phyloP scores from a whole-genome alignment of 2,888 invertebrate genomes.

The Xanthorhoe designata region DNA sequence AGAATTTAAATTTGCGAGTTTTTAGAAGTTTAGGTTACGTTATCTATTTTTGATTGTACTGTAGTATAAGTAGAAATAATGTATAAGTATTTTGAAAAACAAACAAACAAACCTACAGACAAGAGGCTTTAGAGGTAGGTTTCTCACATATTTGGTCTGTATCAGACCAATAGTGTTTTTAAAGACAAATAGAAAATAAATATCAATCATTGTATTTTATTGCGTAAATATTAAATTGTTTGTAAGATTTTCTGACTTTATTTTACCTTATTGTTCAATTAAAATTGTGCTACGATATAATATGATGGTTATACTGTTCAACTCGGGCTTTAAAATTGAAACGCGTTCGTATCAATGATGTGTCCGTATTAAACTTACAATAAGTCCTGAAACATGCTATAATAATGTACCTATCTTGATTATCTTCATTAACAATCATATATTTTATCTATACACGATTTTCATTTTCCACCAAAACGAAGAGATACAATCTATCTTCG shows the following conservation, averaged over 20 bases:
- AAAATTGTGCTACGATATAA: not conserved
- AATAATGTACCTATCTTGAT: not conserved
- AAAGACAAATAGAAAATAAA: constrained; percentile 34
- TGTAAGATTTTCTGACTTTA: constrained; percentile 39
- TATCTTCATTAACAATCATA: not conserved
- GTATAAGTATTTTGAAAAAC: constrained; percentile 14
- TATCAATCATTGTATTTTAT: constrained; percentile 47
- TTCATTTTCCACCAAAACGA: not conserved
- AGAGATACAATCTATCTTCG: too few relatives aligned
- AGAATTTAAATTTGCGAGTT: not conserved
- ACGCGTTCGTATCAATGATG: too few relatives aligned
- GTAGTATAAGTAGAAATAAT: constrained; percentile 20
- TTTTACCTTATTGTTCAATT: constrained; percentile 11
- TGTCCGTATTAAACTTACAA: too few relatives aligned
- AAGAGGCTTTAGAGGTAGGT: constrained; percentile 60
- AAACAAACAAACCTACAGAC: constrained; percentile 48
- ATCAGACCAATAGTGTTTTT: constrained; percentile 70
- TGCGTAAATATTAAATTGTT: constrained; percentile 53
- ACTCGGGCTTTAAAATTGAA: too few relatives aligned
- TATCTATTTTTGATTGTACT: constrained; percentile 32
- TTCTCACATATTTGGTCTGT: constrained; percentile 67
- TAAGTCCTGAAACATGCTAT: too few relatives aligned
- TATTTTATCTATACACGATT: not conserved
- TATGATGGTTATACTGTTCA: not conserved
- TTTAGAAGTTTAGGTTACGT: constrained; percentile 10